phyloP scores from a whole-genome alignment of 1,140 invertebrate genomes.

The Tribolium castaneum region DNA sequence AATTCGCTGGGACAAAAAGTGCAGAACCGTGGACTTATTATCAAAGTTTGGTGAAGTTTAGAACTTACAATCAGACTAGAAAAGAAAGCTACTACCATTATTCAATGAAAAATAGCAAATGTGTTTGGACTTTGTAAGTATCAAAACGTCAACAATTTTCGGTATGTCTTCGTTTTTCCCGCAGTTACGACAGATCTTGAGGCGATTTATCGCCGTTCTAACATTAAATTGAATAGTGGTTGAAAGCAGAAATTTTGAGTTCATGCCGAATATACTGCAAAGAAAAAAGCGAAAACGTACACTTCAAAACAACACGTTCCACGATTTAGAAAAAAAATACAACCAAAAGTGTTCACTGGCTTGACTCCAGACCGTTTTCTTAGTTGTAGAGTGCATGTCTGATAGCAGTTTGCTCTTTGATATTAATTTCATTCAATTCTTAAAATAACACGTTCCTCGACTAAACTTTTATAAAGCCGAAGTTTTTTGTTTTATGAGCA shows the following conservation, averaged over 20 bases:
- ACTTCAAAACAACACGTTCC: slow-evolving; percentile 28
- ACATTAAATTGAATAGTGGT: not conserved
- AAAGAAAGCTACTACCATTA: slow-evolving; percentile 29
- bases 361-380: slow-evolving; percentile 21
- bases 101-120: slow-evolving; percentile 32
- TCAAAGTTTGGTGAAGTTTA: slow-evolving; percentile 25
- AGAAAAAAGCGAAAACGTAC: slow-evolving; percentile 29
- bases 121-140: slow-evolving; percentile 5
- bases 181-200: not conserved
- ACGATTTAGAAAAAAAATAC: slow-evolving; percentile 10
- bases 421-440: slow-evolving; percentile 28
- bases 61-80: slow-evolving; percentile 30
- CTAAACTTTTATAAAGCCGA: not conserved
- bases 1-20: slow-evolving; percentile 18
- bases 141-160: slow-evolving; percentile 9
- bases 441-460: slow-evolving; percentile 3
- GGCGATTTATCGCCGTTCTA: slow-evolving; percentile 1
- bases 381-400: slow-evolving; percentile 15
- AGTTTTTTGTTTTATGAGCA: not conserved
- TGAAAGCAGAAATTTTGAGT: not conserved
- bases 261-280: not conserved
- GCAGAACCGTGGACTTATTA: slow-evolving; percentile 11
- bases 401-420: slow-evolving; percentile 18
- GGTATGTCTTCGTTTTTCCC: not conserved
- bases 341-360: slow-evolving; percentile 16